Evolutionary conservation across 1,140 invertebrate genomes (phyloP), one percentile per base, ranked within the genome.

Genomic region (Onthophagus taurus): DNA sequence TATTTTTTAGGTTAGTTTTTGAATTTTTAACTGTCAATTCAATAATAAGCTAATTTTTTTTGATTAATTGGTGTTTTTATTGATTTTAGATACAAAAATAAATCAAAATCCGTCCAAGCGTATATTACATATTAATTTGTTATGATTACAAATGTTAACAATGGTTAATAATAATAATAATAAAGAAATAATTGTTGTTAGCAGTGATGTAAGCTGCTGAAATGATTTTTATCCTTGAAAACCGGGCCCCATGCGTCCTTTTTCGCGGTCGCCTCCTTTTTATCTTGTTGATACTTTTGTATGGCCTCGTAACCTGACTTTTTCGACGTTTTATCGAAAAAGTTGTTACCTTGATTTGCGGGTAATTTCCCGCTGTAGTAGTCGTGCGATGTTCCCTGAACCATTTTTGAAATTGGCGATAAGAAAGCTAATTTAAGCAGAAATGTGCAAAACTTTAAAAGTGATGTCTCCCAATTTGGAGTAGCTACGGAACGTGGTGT

Each of bases 401-500:
- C 38, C 38, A 41, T 41, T 41, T 24, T 41, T 3, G 35, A 12
- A 7, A 37, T 26, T n/a, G 24, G n/a, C n/a, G n/a, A 7, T 26
- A 7, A n/a, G 20, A 20, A 37, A 21, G 35, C 20, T 2, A 20
- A 11, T 37, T 7, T 33, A 33, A 21, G 14, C 17, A 37, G 24
- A 21, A 20, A 11, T n/a, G 18, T 37, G 8, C 3, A 9, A 20
- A 23, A 37, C 20, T 12, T n/a, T n/a, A n/a, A n/a, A n/a, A n/a
- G n/a, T n/a, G n/a, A n/a, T n/a, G n/a, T n/a, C n/a, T n/a, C n/a
- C n/a, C n/a, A n/a, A n/a, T n/a, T n/a, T 21, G 11, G 13, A n/a
- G 18, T 26, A 41, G 4, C 75, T 84, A 87, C 34, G 83, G 83
- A 37, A 85, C 83, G 82, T 85, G 82, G 64, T 85, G 81, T 44